phyloP scores from a whole-genome alignment of 1,140 invertebrate genomes.

The Lepidurus apus region DNA sequence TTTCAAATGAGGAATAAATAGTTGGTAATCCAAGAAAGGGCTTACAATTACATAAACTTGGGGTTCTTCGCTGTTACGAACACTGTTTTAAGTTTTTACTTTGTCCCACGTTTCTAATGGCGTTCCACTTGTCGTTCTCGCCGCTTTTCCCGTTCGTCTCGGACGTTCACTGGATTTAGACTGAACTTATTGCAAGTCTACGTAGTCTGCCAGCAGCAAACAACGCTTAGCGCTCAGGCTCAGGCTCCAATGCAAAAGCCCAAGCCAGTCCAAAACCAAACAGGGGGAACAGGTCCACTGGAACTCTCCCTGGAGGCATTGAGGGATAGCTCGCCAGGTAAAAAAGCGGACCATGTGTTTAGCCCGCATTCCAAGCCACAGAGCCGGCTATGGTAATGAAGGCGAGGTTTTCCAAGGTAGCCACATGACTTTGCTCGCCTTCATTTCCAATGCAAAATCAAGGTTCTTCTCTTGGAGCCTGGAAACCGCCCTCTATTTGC shows the following conservation, averaged over 20 bases:
- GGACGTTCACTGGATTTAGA: conserved; percentile 17
- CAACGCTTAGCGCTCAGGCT: not conserved
- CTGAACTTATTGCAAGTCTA: not conserved
- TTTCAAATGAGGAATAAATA: not conserved
- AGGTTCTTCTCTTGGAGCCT: not conserved
- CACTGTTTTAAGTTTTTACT: not conserved
- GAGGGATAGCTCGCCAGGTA: conserved; percentile 3
- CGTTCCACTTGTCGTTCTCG: not conserved
- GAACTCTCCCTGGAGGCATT: not conserved
- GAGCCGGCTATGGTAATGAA: conserved; percentile 18
- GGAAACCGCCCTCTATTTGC: conserved; percentile 8
- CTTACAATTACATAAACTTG: not conserved
- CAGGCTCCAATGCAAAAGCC: not conserved
- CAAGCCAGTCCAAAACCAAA: not conserved
- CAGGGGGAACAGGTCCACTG: not conserved
- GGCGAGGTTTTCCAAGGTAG: conserved; percentile 17
- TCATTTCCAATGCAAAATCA: not conserved
- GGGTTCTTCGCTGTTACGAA: not conserved
- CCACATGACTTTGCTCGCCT: conserved; percentile 11
- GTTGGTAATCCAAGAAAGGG: not conserved
- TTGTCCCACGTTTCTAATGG: not conserved
- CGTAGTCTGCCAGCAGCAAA: conserved; percentile 5
- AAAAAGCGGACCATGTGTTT: not conserved
- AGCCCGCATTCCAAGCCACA: conserved; percentile 8
- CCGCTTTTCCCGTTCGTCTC: conserved; percentile 8